Evolutionary conservation across 2,888 invertebrate genomes (phyloP).

Genomic region (Mantis religiosa): DNA sequence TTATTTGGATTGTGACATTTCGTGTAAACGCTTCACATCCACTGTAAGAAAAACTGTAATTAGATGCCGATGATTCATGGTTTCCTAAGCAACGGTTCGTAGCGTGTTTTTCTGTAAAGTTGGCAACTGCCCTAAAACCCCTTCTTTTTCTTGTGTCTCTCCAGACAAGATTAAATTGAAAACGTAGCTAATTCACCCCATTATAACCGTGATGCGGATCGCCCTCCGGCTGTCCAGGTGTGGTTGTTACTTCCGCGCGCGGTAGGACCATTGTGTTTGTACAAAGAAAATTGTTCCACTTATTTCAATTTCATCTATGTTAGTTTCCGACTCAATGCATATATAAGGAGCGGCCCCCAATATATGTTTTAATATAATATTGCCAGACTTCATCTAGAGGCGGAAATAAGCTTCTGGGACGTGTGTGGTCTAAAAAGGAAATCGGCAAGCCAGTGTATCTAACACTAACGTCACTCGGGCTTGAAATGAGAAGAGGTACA

Average conservation of each 20-base stretch:
- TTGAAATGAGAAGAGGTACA: background rate
- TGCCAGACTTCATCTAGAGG: background rate
- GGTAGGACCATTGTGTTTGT: background rate
- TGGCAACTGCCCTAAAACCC: background rate
- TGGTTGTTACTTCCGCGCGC: background rate
- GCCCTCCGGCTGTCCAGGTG: background rate
- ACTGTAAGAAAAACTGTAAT: background rate
- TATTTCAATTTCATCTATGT: background rate
- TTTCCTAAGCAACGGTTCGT: background rate
- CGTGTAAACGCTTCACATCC: too few species aligned
- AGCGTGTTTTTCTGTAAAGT: background rate
- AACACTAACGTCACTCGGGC: background rate
- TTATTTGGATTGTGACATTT: too few species aligned
- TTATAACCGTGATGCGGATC: background rate
- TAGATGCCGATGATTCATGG: background rate
- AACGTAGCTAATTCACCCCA: background rate
- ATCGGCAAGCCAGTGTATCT: background rate
- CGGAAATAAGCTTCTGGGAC: constrained; percentile 6
- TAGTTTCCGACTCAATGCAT: background rate
- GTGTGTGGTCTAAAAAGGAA: background rate
- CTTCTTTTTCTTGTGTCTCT: background rate
- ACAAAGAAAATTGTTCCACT: constrained; percentile 17
- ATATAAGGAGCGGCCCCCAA: background rate
- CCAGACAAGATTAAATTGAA: background rate
- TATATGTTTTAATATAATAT: background rate